Evolutionary conservation across 2,888 invertebrate species (phyloP).

Genomic region (Hyles lineata): DNA sequence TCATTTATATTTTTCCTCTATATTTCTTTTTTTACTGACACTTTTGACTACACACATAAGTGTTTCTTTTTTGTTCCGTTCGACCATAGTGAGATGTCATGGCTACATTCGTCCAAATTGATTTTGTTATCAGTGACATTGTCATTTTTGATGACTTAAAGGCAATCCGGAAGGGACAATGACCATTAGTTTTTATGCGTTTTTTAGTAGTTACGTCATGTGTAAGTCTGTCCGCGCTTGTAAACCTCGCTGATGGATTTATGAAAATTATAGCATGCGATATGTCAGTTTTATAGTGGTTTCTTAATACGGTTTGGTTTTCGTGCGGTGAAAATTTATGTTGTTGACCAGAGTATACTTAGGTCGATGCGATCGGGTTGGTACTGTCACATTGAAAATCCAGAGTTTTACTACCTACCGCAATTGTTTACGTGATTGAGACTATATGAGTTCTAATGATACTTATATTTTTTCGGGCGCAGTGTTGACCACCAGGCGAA

Average conservation of each 20-base stretch:
- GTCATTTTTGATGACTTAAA: constrained; percentile 38
- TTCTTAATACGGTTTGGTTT: background rate
- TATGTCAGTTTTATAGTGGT: background rate
- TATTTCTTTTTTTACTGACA: constrained; percentile 8
- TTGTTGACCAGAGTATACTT: background rate
- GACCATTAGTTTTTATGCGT: constrained; percentile 14
- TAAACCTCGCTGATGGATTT: background rate
- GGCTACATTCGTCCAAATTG: constrained; percentile 46
- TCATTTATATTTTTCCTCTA: constrained; percentile 16
- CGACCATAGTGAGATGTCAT: constrained; percentile 43
- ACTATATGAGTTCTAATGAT: background rate
- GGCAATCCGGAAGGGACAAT: constrained; percentile 18
- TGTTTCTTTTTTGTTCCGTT: constrained; percentile 19
- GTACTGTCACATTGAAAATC: background rate
- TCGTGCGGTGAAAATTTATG: background rate
- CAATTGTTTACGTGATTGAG: background rate
- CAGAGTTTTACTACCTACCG: background rate
- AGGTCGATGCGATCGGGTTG: background rate
- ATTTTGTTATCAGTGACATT: constrained; percentile 49
- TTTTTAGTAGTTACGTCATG: constrained; percentile 18
- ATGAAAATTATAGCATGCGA: background rate
- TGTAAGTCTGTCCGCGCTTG: constrained; percentile 1
- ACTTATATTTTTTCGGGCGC: no score
- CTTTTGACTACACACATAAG: background rate
- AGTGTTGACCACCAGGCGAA: no score